Base-by-base conservation (phyloP, 1,140 invertebrate genomes). In the Gerris buenoi region DNA sequence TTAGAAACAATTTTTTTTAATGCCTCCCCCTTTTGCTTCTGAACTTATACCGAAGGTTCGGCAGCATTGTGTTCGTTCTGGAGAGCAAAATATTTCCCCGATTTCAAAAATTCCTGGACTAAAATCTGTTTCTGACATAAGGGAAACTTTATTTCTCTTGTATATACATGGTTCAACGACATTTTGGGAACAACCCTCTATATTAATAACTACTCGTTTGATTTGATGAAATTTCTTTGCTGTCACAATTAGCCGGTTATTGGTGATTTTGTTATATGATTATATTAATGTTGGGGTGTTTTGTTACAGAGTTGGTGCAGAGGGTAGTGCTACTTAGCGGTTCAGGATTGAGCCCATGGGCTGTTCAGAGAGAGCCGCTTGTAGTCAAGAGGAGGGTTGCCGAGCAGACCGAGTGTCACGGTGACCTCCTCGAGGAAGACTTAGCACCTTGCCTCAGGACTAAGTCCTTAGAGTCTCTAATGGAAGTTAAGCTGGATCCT, bases 301-400 rank as follows among this genome's bases (percentile, higher is more conserved):
- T 18, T 71, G 62, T 68, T 73, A 76, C 83, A 89, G 89, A 90
- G 78, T 82, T 97, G 69, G 87, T 98, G 74, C 87, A 93, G 75
- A 86, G 93, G 69, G 90, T 93, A 25, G 88, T 97, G 71, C 82
- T 98, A 63, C 84, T 97, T 75, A 95, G 92, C 72, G 95, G 95
- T 15, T 95, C 95, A n/a, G 92, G 92, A 15, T 80, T 97, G 67
- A 93, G 90, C 73, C 91, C 91, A 18, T 98, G 91, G 95, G 94
- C 94, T 59, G 81, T 95, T 69, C 92, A 95, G 76, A 84, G 87
- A 69, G 90, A 95, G 75, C 90, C 93, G 15, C 78, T 92, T 23
- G 83, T 82, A 64, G 85, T 90, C 70, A 91, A 90, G 78, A 82
- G 86, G 73, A 84, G 84, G 74, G 88, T 91, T 22, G 88, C 88